phyloP scores from a whole-genome alignment of 2,113 vertebrate species.

The Rissa tridactyla region DNA sequence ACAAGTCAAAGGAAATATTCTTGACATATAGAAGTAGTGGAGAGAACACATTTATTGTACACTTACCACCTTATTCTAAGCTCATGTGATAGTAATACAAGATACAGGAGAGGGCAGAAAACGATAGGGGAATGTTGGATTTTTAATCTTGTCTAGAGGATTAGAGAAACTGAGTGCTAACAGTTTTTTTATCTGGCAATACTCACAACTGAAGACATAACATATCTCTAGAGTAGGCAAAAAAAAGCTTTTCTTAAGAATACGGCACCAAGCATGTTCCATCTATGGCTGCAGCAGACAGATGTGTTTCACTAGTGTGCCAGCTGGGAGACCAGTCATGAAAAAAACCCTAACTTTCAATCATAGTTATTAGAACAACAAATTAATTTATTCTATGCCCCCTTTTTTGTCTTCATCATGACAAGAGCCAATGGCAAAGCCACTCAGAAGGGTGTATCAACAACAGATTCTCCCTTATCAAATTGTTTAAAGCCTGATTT shows the following conservation, averaged over 20 bases:
- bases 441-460: not conserved
- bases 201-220: not conserved
- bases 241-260: not conserved
- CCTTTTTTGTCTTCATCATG: not conserved
- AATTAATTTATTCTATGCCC: not conserved
- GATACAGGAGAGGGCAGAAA: not conserved
- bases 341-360: not conserved
- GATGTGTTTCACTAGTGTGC: not conserved
- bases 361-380: not conserved
- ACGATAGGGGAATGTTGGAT: not conserved
- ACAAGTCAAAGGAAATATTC: slow-evolving; percentile 18
- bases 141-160: slow-evolving; percentile 8
- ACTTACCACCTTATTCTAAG: not conserved
- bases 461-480: not conserved
- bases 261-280: not conserved
- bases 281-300: not conserved
- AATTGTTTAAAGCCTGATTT: not conserved
- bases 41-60: not conserved
- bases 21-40: not conserved
- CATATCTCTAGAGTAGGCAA: not conserved
- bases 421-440: not conserved
- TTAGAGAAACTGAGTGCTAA: slow-evolving; percentile 8
- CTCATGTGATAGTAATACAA: not conserved
- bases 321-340: not conserved
- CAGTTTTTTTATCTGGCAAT: not conserved